A percentile compares a stretch with the other conserved stretches of the same genome.
These are phyloP conservation scores for Antheraea pernyi DNA, from an alignment of 1,140 invertebrate genomes.

Conservation along the genomic window DNA sequence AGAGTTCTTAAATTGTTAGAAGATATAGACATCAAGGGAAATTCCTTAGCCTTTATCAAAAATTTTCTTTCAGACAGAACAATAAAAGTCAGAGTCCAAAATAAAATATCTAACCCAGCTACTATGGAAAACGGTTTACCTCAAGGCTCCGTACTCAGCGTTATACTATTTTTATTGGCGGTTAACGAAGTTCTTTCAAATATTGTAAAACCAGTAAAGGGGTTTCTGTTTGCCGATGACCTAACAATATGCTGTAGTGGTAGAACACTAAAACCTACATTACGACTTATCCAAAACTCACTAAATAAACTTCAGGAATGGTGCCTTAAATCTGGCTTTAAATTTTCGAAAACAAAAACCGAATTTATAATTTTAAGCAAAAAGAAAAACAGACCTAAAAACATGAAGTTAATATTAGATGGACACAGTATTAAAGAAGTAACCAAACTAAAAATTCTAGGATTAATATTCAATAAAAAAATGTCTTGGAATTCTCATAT, in stretches of 20 bases:
- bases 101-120: constrained; percentile 17
- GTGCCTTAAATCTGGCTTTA: constrained; percentile 11
- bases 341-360: constrained; percentile 16
- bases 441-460: constrained; percentile 21
- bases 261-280: constrained; percentile 15
- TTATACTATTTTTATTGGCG: constrained; percentile 27
- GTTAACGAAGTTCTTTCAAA: constrained; percentile 22
- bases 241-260: constrained; percentile 21
- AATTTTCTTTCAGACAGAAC: constrained; percentile 6
- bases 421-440: constrained; percentile 21
- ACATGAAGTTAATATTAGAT: constrained; percentile 15
- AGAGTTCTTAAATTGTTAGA: too few species aligned
- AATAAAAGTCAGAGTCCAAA: constrained; percentile 25
- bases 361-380: constrained; percentile 16
- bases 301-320: constrained; percentile 16
- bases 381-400: constrained; percentile 17
- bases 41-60: too few species aligned
- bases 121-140: constrained; percentile 29
- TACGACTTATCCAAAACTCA: constrained; percentile 18
- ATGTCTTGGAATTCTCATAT: constrained; percentile 21
- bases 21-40: too few species aligned
- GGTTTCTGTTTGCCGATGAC: constrained; percentile 25
- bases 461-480: constrained; percentile 26
- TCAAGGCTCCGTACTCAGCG: constrained; percentile 28
- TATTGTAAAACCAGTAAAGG: constrained; percentile 21